Percentiles rank a stretch among this genome's conserved stretches.
These are phyloP conservation scores for Trinorchestia longiramus DNA, from an alignment of 1,140 invertebrate genomes.

Conservation along the genomic window DNA sequence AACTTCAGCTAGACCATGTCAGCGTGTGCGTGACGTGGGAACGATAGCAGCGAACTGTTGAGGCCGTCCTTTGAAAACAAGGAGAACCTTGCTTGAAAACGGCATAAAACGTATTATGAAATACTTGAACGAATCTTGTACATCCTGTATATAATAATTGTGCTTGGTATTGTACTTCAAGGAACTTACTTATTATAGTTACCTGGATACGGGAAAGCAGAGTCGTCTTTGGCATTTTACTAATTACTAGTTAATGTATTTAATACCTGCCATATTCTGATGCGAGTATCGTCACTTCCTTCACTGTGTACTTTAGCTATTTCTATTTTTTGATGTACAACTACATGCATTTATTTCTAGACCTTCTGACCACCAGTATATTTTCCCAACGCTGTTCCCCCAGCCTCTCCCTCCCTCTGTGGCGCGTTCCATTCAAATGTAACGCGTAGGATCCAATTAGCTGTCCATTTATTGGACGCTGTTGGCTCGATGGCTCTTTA, in stretches of 20 bases:
- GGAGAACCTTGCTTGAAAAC: not conserved
- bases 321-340: not conserved
- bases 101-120: not conserved
- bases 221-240: too few species aligned
- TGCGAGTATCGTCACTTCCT: not conserved
- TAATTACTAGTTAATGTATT: too few species aligned
- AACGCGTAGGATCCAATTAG: conserved; percentile 51
- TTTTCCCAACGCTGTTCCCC: not conserved
- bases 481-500: conserved; percentile 50
- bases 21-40: not conserved
- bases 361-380: not conserved
- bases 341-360: not conserved
- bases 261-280: too few species aligned
- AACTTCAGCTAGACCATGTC: not conserved
- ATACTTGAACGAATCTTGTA: not conserved
- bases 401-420: not conserved
- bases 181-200: too few species aligned
- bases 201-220: too few species aligned
- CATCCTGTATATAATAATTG: not conserved
- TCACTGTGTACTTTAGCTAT: not conserved
- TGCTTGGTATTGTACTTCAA: not conserved
- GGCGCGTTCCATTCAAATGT: conserved; percentile 45
- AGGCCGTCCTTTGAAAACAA: not conserved
- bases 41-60: not conserved
- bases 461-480: conserved; percentile 20